Percentiles rank a stretch among this genome's conserved stretches.
Conservation (phyloP, 2,113 vertebrate genomes). For the Platycercus adscitus region DNA sequence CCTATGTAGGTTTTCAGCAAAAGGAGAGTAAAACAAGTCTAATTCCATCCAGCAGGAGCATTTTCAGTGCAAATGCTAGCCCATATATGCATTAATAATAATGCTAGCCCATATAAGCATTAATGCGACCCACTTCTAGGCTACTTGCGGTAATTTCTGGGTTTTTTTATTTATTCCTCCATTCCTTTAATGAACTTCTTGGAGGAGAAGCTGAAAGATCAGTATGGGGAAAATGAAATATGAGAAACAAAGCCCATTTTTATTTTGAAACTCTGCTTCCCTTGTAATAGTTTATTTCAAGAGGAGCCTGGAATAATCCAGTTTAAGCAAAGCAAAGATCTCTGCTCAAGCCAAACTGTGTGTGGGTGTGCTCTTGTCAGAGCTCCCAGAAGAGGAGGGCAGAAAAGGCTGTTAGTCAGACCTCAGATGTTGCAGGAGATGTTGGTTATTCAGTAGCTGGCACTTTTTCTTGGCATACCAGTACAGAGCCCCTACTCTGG, state of each 20-base stretch:
- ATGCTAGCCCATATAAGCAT: conserved; percentile 13
- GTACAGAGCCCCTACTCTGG: neutral
- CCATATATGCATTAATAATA: neutral
- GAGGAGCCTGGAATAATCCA: conserved; percentile 57
- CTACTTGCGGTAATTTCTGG: conserved; percentile 34
- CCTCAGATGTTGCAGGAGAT: neutral
- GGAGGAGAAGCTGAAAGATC: conserved; percentile 13
- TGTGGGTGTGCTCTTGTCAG: conserved; percentile 53
- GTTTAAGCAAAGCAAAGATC: conserved; percentile 52
- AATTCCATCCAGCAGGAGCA: conserved; percentile 4
- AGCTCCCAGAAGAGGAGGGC: conserved; percentile 36
- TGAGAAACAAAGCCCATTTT: conserved; percentile 23
- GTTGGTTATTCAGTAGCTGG: conserved; percentile 28
- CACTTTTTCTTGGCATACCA: neutral
- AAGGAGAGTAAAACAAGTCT: conserved; percentile 1
- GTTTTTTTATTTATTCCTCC: conserved; percentile 4
- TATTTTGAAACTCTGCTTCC: conserved; percentile 36
- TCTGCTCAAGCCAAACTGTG: conserved; percentile 16
- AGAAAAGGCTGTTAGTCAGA: conserved; percentile 39
- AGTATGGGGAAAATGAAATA: conserved; percentile 4
- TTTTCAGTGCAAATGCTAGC: conserved; percentile 33
- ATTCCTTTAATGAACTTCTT: conserved; percentile 28
- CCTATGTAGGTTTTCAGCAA: conserved; percentile 1
- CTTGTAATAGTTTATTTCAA: conserved; percentile 56
- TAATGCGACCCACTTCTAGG: conserved; percentile 5